These are phyloP conservation scores for Melanophora roralis DNA, from an alignment of 2,888 invertebrate genomes.

Conservation along the genomic window DNA sequence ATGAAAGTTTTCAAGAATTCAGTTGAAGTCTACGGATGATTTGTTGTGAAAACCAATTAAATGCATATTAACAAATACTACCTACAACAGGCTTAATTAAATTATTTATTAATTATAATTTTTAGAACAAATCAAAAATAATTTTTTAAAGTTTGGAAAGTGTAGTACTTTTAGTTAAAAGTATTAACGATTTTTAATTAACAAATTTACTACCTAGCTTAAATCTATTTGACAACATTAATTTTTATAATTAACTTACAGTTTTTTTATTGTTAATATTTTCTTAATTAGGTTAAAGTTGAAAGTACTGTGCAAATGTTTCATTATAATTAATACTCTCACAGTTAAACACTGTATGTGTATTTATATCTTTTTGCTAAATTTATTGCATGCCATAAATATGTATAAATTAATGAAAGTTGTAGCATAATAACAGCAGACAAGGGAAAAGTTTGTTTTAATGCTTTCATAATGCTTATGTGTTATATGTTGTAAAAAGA, in stretches of 20 bases:
- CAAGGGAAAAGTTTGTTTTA: conserved; percentile 28
- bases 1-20: too few relatives aligned
- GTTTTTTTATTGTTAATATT: too few relatives aligned
- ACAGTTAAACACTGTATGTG: not conserved
- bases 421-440: not conserved
- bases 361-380: not conserved
- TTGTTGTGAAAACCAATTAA: too few relatives aligned
- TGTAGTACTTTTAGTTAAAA: too few relatives aligned
- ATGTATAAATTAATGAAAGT: not conserved
- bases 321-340: not conserved
- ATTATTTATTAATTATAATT: too few relatives aligned
- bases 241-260: not conserved
- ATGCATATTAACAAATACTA: too few relatives aligned
- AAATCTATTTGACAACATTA: not conserved
- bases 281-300: conserved; percentile 34
- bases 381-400: not conserved
- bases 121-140: too few relatives aligned
- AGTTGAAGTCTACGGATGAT: too few relatives aligned
- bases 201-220: not conserved
- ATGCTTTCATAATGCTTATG: not conserved
- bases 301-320: conserved; percentile 27
- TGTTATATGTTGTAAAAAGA: conserved; percentile 31
- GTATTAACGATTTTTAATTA: too few relatives aligned
- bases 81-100: too few relatives aligned
- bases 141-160: too few relatives aligned